Base-by-base conservation (phyloP, 2,113 vertebrate species). In the Leptodactylus fuscus region DNA sequence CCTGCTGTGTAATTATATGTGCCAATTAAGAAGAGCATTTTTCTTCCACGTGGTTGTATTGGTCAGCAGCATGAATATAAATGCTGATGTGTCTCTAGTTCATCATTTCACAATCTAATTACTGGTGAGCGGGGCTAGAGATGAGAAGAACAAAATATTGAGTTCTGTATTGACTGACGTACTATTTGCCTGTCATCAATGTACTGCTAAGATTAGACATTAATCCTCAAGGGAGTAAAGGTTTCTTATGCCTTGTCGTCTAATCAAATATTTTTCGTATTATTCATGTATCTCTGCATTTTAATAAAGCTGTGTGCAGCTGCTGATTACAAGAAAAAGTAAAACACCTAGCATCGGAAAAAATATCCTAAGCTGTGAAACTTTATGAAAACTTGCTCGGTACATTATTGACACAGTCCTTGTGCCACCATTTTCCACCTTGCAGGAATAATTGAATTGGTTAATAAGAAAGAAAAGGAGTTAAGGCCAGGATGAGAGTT, bases 41-140 rank as follows among this genome's bases (percentile, higher is more conserved):
- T 53, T 87, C 88, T 87, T 79, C 58, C 41, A 49, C 65, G 76
- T 87, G 87, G 88, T 88, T 77, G 83, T 88, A 70, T 85, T 71
- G 70, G 73, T 81, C 70, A 88, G 88, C 73, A 87, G 88, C 73
- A 84, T 89, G 87, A 84, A 51, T 86, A 87, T 81, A 89, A 87
- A 88, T 87, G 85, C 87, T 83, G 85, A 79, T 71, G 49, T 87
- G 71, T 76, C 24, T 87, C 41, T 48, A 44, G 85, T 88, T 87
- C 87, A 79, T 88, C 89, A 88, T 87, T 89, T 89, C 87, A 88
- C 90, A 87, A 85, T 84, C 85, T 88, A 88, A 89, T 91, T 90
- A 85, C 87, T 85, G 86, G 82, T 78, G 85, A 85, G 55, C 70
- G 82, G 87, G 85, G 87, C 85, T 83, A 87, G 36, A 75, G 41